Percentiles rank a stretch among this genome's conserved stretches.
These are phyloP conservation scores for Tetropium fuscum DNA, from an alignment of 2,888 invertebrate species.

Conservation along the genomic window DNA sequence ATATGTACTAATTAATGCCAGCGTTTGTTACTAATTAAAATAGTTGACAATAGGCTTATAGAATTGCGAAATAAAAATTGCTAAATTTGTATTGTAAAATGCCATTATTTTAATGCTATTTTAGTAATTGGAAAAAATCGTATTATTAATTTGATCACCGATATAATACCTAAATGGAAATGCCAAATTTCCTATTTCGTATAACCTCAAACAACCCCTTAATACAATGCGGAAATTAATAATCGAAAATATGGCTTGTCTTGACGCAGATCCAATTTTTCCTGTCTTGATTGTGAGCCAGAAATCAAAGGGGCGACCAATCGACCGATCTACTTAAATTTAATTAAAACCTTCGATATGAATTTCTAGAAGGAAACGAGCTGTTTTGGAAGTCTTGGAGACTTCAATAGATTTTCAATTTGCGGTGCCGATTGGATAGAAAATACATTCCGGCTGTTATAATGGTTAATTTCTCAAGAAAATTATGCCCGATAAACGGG, in stretches of 20 bases:
- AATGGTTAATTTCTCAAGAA: constrained; percentile 25
- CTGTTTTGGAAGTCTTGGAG: constrained; percentile 19
- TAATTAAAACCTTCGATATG: constrained; percentile 41
- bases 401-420: constrained; percentile 38
- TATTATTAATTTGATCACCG: too few species aligned
- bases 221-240: constrained; percentile 32
- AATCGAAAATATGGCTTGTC: constrained; percentile 24
- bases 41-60: too few species aligned
- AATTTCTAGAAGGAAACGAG: constrained; percentile 31
- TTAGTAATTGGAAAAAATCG: too few species aligned
- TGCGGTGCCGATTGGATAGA: constrained; percentile 35
- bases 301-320: constrained; percentile 32
- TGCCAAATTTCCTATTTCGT: too few species aligned
- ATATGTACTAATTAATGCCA: too few species aligned
- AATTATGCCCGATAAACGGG: too few species aligned
- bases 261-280: constrained; percentile 33
- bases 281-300: constrained; percentile 18
- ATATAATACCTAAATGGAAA: too few species aligned
- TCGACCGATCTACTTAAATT: constrained; percentile 29
- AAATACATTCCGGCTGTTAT: constrained; percentile 35
- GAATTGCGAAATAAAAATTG: too few species aligned
- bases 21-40: too few species aligned
- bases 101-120: too few species aligned
- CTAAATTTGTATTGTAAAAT: too few species aligned
- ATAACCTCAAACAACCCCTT: too few species aligned